Base-by-base conservation (phyloP, 2,113 vertebrate genomes). In the Pachypanchax playfairii region DNA sequence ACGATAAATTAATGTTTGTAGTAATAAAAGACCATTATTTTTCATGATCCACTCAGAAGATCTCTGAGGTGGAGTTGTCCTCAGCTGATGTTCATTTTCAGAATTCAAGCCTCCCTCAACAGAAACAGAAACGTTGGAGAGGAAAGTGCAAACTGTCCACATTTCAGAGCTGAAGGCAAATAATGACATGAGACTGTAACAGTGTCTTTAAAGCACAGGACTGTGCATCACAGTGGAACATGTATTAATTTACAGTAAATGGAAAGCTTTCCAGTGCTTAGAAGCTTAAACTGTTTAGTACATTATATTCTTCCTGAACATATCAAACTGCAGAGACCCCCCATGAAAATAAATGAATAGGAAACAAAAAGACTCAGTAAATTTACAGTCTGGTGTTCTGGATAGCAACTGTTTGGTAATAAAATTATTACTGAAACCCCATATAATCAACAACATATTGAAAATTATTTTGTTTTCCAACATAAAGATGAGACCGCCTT, bases 161-260 rank as follows among this genome's bases (percentile, higher is more conserved):
- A 68, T 62, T 44, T 77, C 59, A 80, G 42, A 67, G 38, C 46
- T 62, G 26, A 52, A 54, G 51, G 42, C 50, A 62, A 67, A 65
- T 77, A 26, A 59, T 25, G 50, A 61, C 77, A 43, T 43, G 47
- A 42, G 26, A 29, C 36, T 8, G 48, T 49, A 62, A 75, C 69
- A 47, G 50, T 70, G 60, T 77, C 26, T 70, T 69, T 72, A 73
- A 76, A 84, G 81, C 75, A 53, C 61, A 50, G 39, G 66, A 82
- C 83, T 78, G 60, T 77, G 50, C 41, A 59, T 88, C 85, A 87
- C 87, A 88, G 87, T 85, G 83, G 73, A 70, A 68, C 49, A 66
- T 73, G 47, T 48, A 60, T 74, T 44, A 28, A 56, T 75, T 76
- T 73, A 80, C 79, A 87, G 80, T 76, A 75, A 78, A 50, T 13